phyloP scores from a whole-genome alignment of 2,113 vertebrate species.

The Alouatta palliata region DNA sequence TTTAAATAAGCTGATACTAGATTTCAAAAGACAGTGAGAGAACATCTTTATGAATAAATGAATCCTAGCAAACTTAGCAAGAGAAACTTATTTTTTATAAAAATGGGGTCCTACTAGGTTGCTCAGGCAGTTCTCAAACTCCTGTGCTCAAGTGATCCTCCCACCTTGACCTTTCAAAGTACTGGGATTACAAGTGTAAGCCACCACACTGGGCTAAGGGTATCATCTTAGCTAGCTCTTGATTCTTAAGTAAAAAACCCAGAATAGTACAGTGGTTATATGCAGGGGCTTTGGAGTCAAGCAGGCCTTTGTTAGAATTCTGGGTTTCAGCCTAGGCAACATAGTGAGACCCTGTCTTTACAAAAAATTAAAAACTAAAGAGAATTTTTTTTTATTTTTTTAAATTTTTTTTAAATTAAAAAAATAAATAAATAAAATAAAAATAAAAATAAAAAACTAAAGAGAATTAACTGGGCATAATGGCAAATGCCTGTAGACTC shows the following conservation, averaged over 20 bases:
- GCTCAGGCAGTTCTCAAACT: not conserved
- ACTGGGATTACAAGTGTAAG: not conserved
- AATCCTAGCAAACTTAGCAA: not conserved
- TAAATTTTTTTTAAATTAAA: too few species aligned
- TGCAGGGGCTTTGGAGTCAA: not conserved
- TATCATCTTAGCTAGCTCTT: not conserved
- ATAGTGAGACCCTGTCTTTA: too few species aligned
- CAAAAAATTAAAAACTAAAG: too few species aligned
- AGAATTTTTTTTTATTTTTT: too few species aligned
- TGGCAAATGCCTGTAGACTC: too few species aligned
- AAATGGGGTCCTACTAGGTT: not conserved
- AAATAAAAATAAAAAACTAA: too few species aligned
- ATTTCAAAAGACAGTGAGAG: not conserved
- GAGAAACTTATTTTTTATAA: not conserved
- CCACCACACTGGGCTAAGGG: too few species aligned
- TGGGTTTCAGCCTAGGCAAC: not conserved
- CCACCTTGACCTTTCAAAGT: not conserved
- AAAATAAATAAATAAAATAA: too few species aligned
- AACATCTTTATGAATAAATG: not conserved
- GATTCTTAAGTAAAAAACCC: not conserved
- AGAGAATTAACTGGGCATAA: too few species aligned
- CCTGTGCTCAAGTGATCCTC: not conserved
- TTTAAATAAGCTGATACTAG: not conserved
- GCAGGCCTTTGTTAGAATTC: not conserved
- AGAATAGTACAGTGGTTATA: not conserved